Conservation (phyloP, 2,797 vertebrate species). For the Dendrocincla fuliginosa region DNA sequence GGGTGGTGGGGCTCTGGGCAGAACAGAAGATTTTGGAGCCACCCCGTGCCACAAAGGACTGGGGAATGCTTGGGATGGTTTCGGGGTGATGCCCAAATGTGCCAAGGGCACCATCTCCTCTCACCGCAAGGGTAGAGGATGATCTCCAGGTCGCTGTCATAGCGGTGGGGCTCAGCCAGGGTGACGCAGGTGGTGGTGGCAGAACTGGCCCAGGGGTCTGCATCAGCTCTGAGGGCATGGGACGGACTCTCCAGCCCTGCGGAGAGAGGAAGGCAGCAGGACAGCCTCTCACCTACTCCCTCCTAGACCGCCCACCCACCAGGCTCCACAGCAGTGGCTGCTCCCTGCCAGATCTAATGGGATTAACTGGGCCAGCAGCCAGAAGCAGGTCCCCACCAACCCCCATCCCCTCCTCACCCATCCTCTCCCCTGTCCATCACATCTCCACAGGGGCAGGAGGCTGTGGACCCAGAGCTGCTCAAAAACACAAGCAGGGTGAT, state of each 20-base stretch:
- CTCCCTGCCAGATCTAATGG: neutral
- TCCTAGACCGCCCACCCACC: accelerated
- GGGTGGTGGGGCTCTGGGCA: conserved; percentile 89
- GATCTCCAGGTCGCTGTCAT: conserved; percentile 91
- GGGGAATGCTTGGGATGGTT: neutral
- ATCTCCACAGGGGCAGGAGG: neutral
- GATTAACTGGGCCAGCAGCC: neutral
- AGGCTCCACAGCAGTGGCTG: accelerated
- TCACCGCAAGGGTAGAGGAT: conserved; percentile 94
- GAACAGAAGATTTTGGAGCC: neutral
- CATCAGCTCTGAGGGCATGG: conserved; percentile 90
- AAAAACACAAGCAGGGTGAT: neutral
- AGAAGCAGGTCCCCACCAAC: neutral
- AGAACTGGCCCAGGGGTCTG: conserved; percentile 90
- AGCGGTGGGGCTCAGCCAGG: conserved; percentile 89
- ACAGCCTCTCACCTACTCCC: neutral
- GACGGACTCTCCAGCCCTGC: conserved; percentile 94
- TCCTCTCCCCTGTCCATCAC: neutral
- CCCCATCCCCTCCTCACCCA: neutral
- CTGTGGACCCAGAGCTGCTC: neutral
- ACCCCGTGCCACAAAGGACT: accelerated
- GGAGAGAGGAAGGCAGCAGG: neutral
- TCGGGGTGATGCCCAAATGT: neutral
- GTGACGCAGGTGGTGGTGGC: conserved; percentile 92
- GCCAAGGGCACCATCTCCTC: neutral